phyloP scores from a whole-genome alignment of 2,888 invertebrate species.

The Fragum whitleyi region DNA sequence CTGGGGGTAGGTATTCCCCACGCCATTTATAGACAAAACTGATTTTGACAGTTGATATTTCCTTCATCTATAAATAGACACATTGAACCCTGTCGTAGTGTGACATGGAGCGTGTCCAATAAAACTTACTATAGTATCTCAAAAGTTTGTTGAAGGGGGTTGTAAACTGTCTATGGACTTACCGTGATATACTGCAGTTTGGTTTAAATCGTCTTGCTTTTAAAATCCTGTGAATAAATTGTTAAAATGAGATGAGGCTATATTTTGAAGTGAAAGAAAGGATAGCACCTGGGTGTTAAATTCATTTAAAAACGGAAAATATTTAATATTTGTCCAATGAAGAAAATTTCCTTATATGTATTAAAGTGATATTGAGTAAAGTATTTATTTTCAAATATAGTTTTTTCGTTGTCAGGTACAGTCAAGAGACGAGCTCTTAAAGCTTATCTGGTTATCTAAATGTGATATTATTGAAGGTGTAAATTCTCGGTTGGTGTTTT shows the following conservation, averaged over 20 bases:
- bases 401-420: slow-evolving; percentile 20
- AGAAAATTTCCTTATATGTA: not conserved
- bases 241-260: slow-evolving; percentile 5
- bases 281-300: not conserved
- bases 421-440: not conserved
- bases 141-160: slow-evolving; percentile 6
- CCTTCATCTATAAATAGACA: slow-evolving; percentile 14
- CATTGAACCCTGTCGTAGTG: not conserved
- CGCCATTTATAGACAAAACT: slow-evolving; percentile 21
- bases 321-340: not conserved
- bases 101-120: slow-evolving; percentile 27
- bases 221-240: slow-evolving; percentile 8
- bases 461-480: slow-evolving; percentile 20
- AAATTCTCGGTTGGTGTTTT: slow-evolving; percentile 6
- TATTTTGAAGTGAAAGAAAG: slow-evolving; percentile 1
- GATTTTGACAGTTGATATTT: slow-evolving; percentile 8
- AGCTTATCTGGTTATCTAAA: slow-evolving; percentile 22
- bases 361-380: not conserved
- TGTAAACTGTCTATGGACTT: not conserved
- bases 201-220: not conserved
- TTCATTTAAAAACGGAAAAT: not conserved
- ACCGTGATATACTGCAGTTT: not conserved
- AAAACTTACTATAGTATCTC: slow-evolving; percentile 2
- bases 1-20: slow-evolving; percentile 14
- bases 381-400: not conserved